Percentiles rank a stretch among this genome's conserved stretches.
These are phyloP conservation scores for Bos indicus DNA, from an alignment of 2,113 vertebrate genomes.

Conservation along the genomic window DNA sequence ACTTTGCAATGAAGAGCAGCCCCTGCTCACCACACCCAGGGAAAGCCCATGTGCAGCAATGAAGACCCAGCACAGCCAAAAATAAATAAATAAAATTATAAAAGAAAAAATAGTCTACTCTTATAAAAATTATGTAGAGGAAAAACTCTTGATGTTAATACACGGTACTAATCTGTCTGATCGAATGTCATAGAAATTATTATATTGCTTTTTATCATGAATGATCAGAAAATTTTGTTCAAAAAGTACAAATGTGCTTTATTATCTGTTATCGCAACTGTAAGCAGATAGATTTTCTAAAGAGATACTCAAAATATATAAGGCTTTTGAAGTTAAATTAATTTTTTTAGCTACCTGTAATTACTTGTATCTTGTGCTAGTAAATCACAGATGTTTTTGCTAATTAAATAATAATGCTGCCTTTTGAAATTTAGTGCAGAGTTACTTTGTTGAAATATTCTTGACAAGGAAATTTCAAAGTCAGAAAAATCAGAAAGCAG, in stretches of 20 bases:
- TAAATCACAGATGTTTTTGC: neutral
- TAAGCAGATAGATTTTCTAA: neutral
- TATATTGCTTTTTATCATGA: neutral
- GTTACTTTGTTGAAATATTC: neutral
- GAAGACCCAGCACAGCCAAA: neutral
- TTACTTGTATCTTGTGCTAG: neutral
- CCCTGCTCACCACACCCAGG: accelerated
- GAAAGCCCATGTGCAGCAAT: neutral
- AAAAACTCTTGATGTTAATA: neutral
- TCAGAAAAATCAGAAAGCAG: neutral
- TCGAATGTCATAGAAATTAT: neutral
- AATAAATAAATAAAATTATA: neutral
- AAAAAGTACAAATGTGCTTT: neutral
- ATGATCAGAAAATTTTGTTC: neutral
- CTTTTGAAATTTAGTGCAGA: neutral
- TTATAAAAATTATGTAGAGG: neutral
- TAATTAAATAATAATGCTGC: neutral
- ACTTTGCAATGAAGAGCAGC: neutral
- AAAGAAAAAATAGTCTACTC: neutral
- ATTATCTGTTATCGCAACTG: neutral
- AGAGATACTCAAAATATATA: neutral
- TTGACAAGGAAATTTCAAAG: neutral
- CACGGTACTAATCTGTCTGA: neutral
- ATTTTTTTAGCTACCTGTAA: neutral
- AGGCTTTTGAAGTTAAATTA: neutral